phyloP scores from a whole-genome alignment of 2,888 invertebrate genomes.

The Nomada flava region DNA sequence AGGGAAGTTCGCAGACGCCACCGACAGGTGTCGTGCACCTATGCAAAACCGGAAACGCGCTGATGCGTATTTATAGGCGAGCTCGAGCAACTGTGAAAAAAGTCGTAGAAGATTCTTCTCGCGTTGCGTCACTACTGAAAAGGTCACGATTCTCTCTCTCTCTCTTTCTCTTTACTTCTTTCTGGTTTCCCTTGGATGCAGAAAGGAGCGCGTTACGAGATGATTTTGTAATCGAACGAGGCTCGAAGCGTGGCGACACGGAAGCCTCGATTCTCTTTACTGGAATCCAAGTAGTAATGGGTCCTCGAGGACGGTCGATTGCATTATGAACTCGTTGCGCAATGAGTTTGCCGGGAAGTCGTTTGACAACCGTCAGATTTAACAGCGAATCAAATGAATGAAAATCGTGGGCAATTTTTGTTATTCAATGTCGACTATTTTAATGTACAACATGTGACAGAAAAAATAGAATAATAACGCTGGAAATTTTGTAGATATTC shows the following conservation, averaged over 20 bases:
- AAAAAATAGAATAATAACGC: too few species aligned
- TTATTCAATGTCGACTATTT: too few species aligned
- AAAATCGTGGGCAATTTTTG: too few species aligned
- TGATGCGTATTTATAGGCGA: conserved; percentile 18
- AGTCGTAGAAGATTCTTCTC: conserved; percentile 15
- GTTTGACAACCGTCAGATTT: too few species aligned
- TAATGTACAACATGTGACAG: too few species aligned
- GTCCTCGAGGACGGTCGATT: conserved; percentile 11
- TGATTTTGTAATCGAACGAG: conserved; percentile 35
- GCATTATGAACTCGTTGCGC: neutral
- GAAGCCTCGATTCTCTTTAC: conserved; percentile 2
- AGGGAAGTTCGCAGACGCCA: too few species aligned
- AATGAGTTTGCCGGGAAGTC: neutral
- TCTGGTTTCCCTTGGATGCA: conserved; percentile 23
- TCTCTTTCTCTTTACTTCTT: too few species aligned
- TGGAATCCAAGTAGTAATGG: neutral
- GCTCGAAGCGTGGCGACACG: neutral
- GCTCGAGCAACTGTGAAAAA: conserved; percentile 10
- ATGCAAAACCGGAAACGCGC: conserved; percentile 18
- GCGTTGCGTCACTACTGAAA: conserved; percentile 38
- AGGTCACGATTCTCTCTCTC: conserved; percentile 36
- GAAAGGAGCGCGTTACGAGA: conserved; percentile 36
- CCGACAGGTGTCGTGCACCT: conserved; percentile 19
- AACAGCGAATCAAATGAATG: too few species aligned
- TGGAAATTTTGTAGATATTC: too few species aligned